Evolutionary conservation across 2,113 vertebrate genomes (phyloP).

Genomic region (Phylloscopus trochiloides): DNA sequence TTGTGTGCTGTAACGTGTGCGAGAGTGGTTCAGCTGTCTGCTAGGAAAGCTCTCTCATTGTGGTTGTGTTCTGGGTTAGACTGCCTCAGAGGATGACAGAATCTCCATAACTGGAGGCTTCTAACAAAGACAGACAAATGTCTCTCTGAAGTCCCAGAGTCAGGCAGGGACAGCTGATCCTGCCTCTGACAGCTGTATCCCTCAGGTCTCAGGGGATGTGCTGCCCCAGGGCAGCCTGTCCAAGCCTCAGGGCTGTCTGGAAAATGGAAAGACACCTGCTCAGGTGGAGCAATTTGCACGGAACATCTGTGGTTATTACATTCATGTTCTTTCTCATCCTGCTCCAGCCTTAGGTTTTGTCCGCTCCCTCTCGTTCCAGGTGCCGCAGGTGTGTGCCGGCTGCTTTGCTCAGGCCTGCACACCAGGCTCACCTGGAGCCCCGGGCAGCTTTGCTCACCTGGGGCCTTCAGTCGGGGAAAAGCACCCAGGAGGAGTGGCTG

Average conservation of each 20-base stretch:
- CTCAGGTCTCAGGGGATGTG: not conserved
- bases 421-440: accelerated
- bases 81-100: not conserved
- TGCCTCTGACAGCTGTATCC: not conserved
- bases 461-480: not conserved
- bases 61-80: not conserved
- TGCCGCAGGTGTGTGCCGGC: accelerated
- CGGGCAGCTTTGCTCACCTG: not conserved
- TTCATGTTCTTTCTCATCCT: not conserved
- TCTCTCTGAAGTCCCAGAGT: accelerated
- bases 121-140: not conserved
- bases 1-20: not conserved
- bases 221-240: not conserved
- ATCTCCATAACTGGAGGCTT: not conserved
- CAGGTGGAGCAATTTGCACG: not conserved
- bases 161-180: not conserved
- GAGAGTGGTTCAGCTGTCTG: not conserved
- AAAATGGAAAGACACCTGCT: not conserved
- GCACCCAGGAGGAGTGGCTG: not conserved
- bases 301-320: not conserved
- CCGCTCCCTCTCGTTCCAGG: accelerated
- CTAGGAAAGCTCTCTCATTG: not conserved
- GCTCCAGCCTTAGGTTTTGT: not conserved
- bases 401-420: not conserved
- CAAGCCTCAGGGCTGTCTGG: not conserved